Percentiles rank a stretch among this genome's conserved stretches.
These are phyloP conservation scores for Petrolisthes manimaculis DNA, from an alignment of 2,888 invertebrate species.

Conservation along the genomic window DNA sequence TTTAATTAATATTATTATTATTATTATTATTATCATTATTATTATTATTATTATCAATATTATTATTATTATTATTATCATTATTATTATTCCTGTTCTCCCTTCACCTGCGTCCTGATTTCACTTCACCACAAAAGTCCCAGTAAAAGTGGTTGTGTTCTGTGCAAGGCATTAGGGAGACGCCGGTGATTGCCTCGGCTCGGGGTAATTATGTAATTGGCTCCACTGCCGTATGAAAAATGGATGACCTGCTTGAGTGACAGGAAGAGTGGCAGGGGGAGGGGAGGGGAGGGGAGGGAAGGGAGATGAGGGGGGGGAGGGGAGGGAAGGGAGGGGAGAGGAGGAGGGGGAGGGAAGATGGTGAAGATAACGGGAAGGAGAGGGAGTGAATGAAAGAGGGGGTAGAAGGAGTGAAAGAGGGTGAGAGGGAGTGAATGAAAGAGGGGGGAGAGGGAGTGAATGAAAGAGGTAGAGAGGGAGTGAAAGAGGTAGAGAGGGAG, in stretches of 20 bases:
- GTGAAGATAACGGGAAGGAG: neutral
- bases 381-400: neutral
- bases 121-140: no score
- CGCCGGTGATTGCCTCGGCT: slow-evolving; percentile 4
- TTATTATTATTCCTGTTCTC: neutral
- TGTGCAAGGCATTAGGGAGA: neutral
- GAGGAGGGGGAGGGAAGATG: neutral
- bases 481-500: neutral
- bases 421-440: neutral
- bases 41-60: neutral
- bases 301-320: neutral
- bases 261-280: no score
- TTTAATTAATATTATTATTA: neutral
- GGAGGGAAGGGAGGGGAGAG: neutral
- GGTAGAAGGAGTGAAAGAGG: neutral
- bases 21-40: neutral
- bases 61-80: neutral
- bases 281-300: neutral
- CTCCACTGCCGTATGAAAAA: slow-evolving; percentile 32
- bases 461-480: no score
- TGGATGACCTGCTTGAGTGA: slow-evolving; percentile 17
- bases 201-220: slow-evolving; percentile 39
- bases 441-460: neutral
- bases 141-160: no score
- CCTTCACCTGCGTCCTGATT: neutral